A percentile compares a stretch with the other conserved stretches of the same genome.
phyloP scores from a whole-genome alignment of 2,797 vertebrate species.

The Thaleichthys pacificus region DNA sequence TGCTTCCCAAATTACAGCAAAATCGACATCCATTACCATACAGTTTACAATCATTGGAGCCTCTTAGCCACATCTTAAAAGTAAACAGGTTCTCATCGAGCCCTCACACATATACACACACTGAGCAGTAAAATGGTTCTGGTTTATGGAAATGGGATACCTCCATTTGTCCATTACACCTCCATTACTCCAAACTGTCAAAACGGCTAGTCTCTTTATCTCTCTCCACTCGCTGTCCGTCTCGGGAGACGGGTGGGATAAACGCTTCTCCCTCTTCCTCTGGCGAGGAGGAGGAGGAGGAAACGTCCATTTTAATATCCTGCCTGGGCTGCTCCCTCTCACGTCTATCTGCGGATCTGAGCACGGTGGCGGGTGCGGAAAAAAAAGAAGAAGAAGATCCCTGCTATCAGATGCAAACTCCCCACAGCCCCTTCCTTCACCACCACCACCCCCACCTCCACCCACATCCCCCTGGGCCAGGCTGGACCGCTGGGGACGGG shows the following conservation, averaged over 20 bases:
- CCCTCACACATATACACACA: too few species aligned
- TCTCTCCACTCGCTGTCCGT: background rate
- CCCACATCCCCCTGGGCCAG: too few species aligned
- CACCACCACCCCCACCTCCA: too few species aligned
- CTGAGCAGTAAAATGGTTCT: too few species aligned
- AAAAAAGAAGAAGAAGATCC: conserved; percentile 16
- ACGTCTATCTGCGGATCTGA: conserved; percentile 70
- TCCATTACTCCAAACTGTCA: conserved; percentile 6
- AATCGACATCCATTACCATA: too few species aligned
- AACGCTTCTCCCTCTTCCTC: too few species aligned
- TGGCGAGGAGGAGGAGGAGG: conserved; percentile 33
- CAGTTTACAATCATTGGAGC: too few species aligned
- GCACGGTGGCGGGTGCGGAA: conserved; percentile 48
- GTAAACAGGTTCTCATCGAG: too few species aligned
- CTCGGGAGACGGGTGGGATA: background rate
- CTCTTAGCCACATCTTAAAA: too few species aligned
- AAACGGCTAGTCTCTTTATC: conserved; percentile 5
- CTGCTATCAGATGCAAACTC: conserved; percentile 57
- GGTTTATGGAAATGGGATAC: background rate
- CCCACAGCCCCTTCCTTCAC: too few species aligned
- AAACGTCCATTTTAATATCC: conserved; percentile 78
- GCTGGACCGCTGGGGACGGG: too few species aligned
- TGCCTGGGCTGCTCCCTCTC: conserved; percentile 58
- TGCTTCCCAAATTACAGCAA: too few species aligned
- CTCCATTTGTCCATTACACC: background rate